Conservation (phyloP, 23 tunicate genomes). For the Diplosoma virens region DNA sequence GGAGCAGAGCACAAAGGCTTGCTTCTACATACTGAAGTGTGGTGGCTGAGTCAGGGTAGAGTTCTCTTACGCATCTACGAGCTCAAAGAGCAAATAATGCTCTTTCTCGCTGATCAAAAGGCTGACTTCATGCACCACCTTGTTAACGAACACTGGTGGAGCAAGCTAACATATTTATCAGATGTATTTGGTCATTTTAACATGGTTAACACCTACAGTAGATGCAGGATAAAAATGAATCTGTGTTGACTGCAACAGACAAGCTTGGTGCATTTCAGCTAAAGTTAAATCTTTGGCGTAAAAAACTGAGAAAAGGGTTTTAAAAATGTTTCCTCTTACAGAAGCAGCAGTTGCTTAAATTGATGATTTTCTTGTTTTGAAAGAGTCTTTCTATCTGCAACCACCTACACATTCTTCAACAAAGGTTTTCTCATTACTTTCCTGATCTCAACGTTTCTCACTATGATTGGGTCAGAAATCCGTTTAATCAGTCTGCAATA, state of each 20-base stretch:
- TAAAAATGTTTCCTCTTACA: background rate
- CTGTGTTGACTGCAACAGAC: background rate
- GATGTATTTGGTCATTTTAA: too few species aligned
- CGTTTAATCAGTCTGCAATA: background rate
- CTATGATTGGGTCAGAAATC: background rate
- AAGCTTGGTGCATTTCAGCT: constrained; percentile 2
- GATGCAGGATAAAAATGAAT: too few species aligned
- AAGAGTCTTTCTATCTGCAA: too few species aligned
- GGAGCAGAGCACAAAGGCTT: constrained; percentile 1
- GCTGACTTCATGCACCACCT: too few species aligned
- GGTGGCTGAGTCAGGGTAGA: too few species aligned
- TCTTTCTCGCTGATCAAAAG: too few species aligned
- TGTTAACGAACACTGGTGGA: constrained; percentile 18
- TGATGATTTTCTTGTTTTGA: too few species aligned
- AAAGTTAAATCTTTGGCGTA: too few species aligned
- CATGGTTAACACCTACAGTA: too few species aligned
- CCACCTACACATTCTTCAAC: background rate
- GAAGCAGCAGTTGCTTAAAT: too few species aligned
- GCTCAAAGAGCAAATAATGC: background rate
- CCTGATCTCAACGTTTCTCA: background rate
- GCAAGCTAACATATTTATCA: background rate
- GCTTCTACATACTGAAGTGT: background rate
- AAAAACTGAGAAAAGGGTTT: too few species aligned
- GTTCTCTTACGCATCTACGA: background rate
- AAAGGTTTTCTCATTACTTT: background rate